Conservation (phyloP, 2,113 vertebrate genomes). For the Lepus timidus region DNA sequence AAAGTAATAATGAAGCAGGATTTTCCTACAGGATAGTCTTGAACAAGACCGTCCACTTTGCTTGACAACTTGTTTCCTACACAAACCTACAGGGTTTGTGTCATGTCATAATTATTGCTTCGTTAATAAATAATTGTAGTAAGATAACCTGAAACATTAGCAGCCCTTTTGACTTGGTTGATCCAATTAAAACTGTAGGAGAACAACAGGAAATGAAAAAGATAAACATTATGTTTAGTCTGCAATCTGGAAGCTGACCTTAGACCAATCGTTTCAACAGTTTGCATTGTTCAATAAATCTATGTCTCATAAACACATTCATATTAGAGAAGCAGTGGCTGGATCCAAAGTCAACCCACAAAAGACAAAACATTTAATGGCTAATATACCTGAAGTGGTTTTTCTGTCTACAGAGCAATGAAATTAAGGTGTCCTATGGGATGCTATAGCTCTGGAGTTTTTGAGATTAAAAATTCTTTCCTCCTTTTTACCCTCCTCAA, state of each 20-base stretch:
- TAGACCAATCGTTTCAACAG: not conserved
- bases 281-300: not conserved
- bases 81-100: not conserved
- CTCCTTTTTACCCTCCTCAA: not conserved
- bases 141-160: not conserved
- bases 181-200: slow-evolving; percentile 46
- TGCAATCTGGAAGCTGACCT: not conserved
- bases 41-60: no score
- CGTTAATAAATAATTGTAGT: slow-evolving; percentile 48
- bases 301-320: not conserved
- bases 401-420: not conserved
- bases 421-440: not conserved
- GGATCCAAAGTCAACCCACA: not conserved
- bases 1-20: not conserved
- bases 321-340: not conserved
- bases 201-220: slow-evolving; percentile 39
- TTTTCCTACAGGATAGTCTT: not conserved
- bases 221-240: not conserved
- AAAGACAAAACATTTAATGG: not conserved
- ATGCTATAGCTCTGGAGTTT: not conserved
- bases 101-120: slow-evolving; percentile 46
- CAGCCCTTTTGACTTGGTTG: not conserved
- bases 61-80: no score
- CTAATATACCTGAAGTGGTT: not conserved
- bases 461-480: not conserved